phyloP scores from a whole-genome alignment of 2,888 invertebrate genomes.

The Zootermopsis nevadensis region DNA sequence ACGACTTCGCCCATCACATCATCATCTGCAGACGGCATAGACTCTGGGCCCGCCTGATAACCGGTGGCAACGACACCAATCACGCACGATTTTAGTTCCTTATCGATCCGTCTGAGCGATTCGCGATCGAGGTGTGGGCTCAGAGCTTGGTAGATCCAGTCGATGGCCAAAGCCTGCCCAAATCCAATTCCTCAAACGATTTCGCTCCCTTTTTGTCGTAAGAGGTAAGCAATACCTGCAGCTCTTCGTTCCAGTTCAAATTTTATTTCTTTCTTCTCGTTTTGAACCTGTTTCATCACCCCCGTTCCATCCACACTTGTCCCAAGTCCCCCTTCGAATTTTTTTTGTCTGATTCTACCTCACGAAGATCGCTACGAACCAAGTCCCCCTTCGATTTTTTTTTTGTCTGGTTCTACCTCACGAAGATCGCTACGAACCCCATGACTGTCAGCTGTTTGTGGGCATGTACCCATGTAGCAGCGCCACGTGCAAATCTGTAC shows the following conservation, averaged over 20 bases:
- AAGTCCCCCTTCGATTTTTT: background rate
- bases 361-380: background rate
- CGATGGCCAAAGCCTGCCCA: background rate
- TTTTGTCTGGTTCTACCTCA: slow-evolving; percentile 20
- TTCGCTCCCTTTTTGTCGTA: background rate
- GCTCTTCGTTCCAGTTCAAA: background rate
- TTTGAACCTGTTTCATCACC: slow-evolving; percentile 40
- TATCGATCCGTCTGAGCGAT: too few species aligned
- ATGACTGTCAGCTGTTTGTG: background rate
- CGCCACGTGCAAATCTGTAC: background rate
- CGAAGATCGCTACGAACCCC: background rate
- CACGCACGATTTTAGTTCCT: too few species aligned
- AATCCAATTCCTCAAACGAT: slow-evolving; percentile 18
- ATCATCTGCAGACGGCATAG: too few species aligned
- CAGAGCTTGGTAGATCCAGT: too few species aligned
- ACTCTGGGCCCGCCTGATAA: too few species aligned
- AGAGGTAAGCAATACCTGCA: background rate
- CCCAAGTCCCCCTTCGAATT: background rate
- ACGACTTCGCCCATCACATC: too few species aligned
- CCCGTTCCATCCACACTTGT: slow-evolving; percentile 11
- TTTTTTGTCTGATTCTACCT: slow-evolving; percentile 19
- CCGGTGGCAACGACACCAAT: too few species aligned
- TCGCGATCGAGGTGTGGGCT: too few species aligned
- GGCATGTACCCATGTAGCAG: background rate
- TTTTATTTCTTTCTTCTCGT: slow-evolving; percentile 23